phyloP scores from a whole-genome alignment of 2,113 vertebrate genomes.

The Oxygymnocypris stewartii region DNA sequence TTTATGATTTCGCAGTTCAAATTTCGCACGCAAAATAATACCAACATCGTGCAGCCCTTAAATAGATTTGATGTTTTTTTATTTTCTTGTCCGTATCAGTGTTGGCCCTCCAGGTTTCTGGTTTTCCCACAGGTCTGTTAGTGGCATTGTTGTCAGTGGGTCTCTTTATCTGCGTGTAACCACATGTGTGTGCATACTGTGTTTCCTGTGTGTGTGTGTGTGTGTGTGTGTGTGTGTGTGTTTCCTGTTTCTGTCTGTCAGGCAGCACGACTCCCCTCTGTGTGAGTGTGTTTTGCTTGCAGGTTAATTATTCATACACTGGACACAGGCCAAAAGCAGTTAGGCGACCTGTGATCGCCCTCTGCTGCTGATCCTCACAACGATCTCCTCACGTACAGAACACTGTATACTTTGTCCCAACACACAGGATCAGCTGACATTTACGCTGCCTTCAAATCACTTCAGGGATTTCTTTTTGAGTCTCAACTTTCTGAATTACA shows the following conservation, averaged over 20 bases:
- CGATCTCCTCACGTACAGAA: slow-evolving; percentile 1
- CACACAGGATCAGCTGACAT: slow-evolving; percentile 44
- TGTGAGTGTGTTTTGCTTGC: slow-evolving; percentile 42
- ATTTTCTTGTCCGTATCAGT: not conserved
- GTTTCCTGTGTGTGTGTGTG: slow-evolving; percentile 43
- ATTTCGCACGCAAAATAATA: not conserved
- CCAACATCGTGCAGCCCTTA: not conserved
- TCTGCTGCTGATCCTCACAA: slow-evolving; percentile 45
- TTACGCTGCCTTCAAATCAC: not conserved
- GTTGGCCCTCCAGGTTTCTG: not conserved
- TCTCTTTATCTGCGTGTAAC: slow-evolving; percentile 51
- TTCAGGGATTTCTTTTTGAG: not conserved
- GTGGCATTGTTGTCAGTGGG: slow-evolving; percentile 29
- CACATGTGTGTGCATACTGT: slow-evolving; percentile 37
- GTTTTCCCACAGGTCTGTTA: slow-evolving; percentile 29
- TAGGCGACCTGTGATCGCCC: slow-evolving; percentile 45
- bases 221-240: too few relatives aligned
- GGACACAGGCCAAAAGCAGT: slow-evolving; percentile 31
- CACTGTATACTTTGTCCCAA: not conserved
- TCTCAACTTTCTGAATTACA: not conserved
- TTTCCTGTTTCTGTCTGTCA: slow-evolving; percentile 46
- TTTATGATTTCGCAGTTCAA: not conserved
- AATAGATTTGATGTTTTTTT: not conserved
- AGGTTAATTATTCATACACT: slow-evolving; percentile 57
- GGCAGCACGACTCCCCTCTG: slow-evolving; percentile 40